Evolutionary conservation across 2,113 vertebrate genomes (phyloP), one percentile per base, ranked within the genome.

Genomic region (Chaetodon trifascialis): DNA sequence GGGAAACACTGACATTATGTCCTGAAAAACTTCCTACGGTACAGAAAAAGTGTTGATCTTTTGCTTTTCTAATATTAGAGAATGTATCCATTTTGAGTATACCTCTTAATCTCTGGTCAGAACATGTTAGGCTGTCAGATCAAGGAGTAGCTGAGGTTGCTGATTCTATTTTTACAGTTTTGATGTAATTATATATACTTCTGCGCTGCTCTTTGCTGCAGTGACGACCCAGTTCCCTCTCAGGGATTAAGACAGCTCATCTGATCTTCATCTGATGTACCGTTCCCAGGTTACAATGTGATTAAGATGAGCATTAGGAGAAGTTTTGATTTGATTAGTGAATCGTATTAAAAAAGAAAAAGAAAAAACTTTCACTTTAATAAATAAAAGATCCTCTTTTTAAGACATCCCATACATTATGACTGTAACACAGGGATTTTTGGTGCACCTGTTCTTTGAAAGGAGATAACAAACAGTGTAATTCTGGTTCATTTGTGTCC

Each of bases 231-330:
- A 82, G 62, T 87, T 88, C 65, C 19, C 64, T 83, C 78, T 72
- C 36, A 54, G 55, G 71, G 73, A 82, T 87, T 84, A 79, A 89
- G 73, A 84, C 36, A 49, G 34, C 72, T 84, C 71, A 84, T 83
- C 79, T 83, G 54, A 44, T 79, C 81, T 72, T 60, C 23, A 68
- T 88, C 70, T 85, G 62, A 77, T 88, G 74, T 54, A 73, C 19
- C 17, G 10, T 49, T 80, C 17, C 19, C 16, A 78, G 75, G 80
- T 85, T 76, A 86, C 83, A 87, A 60, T 78, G 72, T 42, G 77
- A 86, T 88, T 80, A 80, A 59, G 21, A 82, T 17, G 47, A 58
- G 73, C 51, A 71, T 23, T 58, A 30, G 30, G 30, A 30, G 30
- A 30, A 30, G 30, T 30, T 30, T 30, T 30, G 30, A 30, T 30